phyloP scores from a whole-genome alignment of 2,888 invertebrate genomes.

The Sinopyrophorus schimmeli region DNA sequence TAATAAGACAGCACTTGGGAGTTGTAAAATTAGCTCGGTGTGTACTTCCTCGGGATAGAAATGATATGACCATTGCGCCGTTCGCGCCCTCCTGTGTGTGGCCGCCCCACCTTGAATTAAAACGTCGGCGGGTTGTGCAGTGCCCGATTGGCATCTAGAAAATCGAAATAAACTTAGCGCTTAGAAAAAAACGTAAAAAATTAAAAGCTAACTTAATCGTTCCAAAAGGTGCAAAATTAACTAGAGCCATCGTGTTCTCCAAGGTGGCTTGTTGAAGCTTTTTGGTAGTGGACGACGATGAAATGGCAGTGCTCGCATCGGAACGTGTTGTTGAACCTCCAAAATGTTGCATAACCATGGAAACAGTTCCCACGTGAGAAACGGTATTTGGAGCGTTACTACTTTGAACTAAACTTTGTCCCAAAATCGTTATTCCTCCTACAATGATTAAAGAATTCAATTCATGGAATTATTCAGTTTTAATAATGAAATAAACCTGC shows the following conservation, averaged over 20 bases:
- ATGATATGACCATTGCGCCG: constrained; percentile 95
- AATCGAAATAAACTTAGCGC: neutral
- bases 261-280: constrained; percentile 56
- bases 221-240: constrained; percentile 91
- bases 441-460: too few species aligned
- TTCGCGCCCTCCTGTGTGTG: constrained; percentile 81
- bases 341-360: constrained; percentile 67
- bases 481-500: constrained; percentile 55
- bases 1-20: constrained; percentile 87
- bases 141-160: constrained; percentile 55
- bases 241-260: constrained; percentile 74
- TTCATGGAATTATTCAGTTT: neutral
- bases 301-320: constrained; percentile 50
- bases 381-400: constrained; percentile 70
- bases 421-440: constrained; percentile 73
- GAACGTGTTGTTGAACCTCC: constrained; percentile 53
- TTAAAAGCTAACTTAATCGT: constrained; percentile 49
- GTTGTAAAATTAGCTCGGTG: constrained; percentile 81
- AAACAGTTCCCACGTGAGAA: constrained; percentile 58
- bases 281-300: constrained; percentile 48
- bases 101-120: constrained; percentile 74
- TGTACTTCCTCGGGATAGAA: constrained; percentile 90
- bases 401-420: constrained; percentile 75
- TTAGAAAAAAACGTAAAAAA: neutral
- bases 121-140: constrained; percentile 87